A percentile compares a stretch with the other conserved stretches of the same genome.
phyloP scores from a whole-genome alignment of 2,888 invertebrate species.

The Lamellibrachia columna region DNA sequence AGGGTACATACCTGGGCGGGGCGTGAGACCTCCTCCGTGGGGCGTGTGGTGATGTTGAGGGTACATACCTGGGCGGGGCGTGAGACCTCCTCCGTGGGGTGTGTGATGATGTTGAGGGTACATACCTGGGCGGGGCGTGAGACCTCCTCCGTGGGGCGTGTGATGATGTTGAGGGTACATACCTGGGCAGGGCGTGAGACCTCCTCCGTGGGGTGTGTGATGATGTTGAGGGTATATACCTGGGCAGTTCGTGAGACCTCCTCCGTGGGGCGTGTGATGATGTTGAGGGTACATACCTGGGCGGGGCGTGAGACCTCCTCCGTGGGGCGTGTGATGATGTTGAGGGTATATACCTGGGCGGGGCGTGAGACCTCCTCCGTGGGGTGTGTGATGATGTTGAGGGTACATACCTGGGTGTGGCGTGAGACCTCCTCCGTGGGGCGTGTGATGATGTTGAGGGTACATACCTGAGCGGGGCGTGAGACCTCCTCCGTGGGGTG shows the following conservation, averaged over 20 bases:
- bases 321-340: background rate
- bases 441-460: background rate
- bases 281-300: too few relatives aligned
- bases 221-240: background rate
- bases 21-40: background rate
- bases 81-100: background rate
- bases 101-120: background rate
- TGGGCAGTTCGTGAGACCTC: conserved; percentile 40
- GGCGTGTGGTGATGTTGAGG: background rate
- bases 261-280: background rate
- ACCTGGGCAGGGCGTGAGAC: too few relatives aligned
- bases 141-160: background rate
- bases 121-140: too few relatives aligned
- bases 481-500: background rate
- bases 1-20: too few relatives aligned
- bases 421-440: background rate
- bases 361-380: background rate
- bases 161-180: background rate
- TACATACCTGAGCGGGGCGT: too few relatives aligned
- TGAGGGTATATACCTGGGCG: background rate
- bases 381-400: background rate
- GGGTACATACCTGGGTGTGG: too few relatives aligned
- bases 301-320: background rate
- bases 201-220: background rate
- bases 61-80: too few relatives aligned